Base-by-base conservation (phyloP, 2,888 invertebrate genomes). In the Aleiodes leptofemur region DNA sequence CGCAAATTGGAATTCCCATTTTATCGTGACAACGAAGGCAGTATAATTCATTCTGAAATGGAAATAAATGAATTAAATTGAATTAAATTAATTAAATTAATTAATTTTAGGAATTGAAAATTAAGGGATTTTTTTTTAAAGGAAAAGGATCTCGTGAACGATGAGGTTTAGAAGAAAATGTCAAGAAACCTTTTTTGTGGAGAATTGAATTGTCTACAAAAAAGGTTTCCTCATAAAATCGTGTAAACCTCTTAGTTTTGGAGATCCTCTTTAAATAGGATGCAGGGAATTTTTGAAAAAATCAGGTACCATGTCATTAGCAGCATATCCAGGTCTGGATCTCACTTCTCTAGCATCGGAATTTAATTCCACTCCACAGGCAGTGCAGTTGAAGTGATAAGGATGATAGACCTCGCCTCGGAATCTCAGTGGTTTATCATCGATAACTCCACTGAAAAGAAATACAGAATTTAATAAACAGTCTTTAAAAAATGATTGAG, bases 1-100 rank as follows among this genome's bases (percentile, higher is more conserved):
- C 99, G 90, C 99, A 99, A 83, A 99, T 99, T n/a, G 99, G 99
- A 80, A 99, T 98, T 38, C 99, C 99, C 98, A 99, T 99, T 91
- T 99, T 98, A 90, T 99, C 99, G 88, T 99, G 98, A 88, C 99
- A 99, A 72, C 99, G 94, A 81, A 99, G 92, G 88, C 99, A 99
- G 90, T 98, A 99, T 73, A 99, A 91, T 86, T 99, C 98, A 88
- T 97, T 97, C 95, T 95, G 85, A 11, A 90, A 90, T 78, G 59
- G 9, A 23, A 23, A 1, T 2, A 23, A 23, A 23, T 23, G 1
- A 23, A 23, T 23, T 23, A 23, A 23, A 90, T 78, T 61, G 9
- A 23, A 23, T 23, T 2, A 23, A 23, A 23, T 23, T 2, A 23
- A 23, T 23, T 23, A 23, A 23, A 69, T 73, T 38, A 14, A 72